Conservation (phyloP, 2,113 vertebrate species). For the Callipepla squamata region DNA sequence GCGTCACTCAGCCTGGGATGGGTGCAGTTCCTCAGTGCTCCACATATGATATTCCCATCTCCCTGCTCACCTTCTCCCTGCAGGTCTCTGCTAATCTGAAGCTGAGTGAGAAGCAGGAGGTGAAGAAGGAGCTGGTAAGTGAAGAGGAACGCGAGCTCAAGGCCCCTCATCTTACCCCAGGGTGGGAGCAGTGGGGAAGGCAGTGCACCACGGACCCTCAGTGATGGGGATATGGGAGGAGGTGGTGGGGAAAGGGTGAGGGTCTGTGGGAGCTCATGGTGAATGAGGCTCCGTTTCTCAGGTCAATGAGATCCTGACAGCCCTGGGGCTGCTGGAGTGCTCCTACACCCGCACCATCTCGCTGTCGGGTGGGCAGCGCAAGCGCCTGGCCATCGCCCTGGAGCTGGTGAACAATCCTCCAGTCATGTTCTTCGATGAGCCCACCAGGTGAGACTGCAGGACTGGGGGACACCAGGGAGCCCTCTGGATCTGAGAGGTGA, state of each 20-base stretch:
- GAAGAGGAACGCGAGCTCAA: background rate
- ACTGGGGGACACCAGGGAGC: accelerated
- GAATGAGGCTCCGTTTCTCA: slow-evolving; percentile 50
- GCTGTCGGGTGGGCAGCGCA: slow-evolving; percentile 94
- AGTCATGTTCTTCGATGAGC: slow-evolving; percentile 99
- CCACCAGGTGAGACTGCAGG: slow-evolving; percentile 86
- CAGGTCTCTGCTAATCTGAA: slow-evolving; percentile 97
- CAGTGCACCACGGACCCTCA: background rate
- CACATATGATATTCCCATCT: accelerated
- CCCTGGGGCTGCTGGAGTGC: slow-evolving; percentile 92
- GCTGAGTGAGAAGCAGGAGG: slow-evolving; percentile 92
- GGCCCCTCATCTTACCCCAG: too few species aligned
- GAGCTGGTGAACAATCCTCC: slow-evolving; percentile 98
- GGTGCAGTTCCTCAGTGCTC: too few species aligned
- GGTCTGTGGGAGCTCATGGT: background rate
- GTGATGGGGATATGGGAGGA: accelerated
- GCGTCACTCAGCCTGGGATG: accelerated
- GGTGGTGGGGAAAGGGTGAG: background rate
- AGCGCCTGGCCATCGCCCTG: slow-evolving; percentile 93
- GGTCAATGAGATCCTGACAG: slow-evolving; percentile 97
- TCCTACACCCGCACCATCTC: slow-evolving; percentile 90
- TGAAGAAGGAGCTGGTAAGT: slow-evolving; percentile 96
- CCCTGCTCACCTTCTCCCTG: background rate
- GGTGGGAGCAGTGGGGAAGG: accelerated
- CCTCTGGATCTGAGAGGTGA: background rate